phyloP scores from a whole-genome alignment of 2,797 vertebrate species.

The Leuciscus waleckii region DNA sequence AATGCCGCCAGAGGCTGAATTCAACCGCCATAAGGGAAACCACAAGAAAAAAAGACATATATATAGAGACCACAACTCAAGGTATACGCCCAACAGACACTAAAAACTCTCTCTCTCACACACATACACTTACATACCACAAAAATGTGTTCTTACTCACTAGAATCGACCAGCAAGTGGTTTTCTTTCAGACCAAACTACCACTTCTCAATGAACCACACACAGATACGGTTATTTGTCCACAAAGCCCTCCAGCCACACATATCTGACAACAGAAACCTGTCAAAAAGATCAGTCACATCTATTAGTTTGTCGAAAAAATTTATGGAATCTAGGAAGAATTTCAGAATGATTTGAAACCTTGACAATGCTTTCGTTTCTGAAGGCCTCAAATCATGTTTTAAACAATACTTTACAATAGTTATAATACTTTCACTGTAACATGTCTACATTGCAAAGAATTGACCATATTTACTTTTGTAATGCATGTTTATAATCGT shows the following conservation, averaged over 20 bases:
- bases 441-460: neutral
- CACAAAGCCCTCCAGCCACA: neutral
- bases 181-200: slow-evolving; percentile 4
- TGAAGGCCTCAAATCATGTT: neutral
- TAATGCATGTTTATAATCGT: neutral
- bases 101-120: slow-evolving; percentile 9
- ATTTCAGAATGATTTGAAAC: neutral
- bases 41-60: slow-evolving; percentile 33
- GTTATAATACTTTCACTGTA: neutral
- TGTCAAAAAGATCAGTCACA: neutral
- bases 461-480: neutral
- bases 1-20: slow-evolving; percentile 45
- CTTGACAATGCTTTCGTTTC: neutral
- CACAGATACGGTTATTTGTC: neutral
- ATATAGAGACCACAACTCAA: slow-evolving; percentile 42
- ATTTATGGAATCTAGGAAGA: neutral
- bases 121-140: neutral
- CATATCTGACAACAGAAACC: neutral
- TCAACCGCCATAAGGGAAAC: slow-evolving; percentile 27
- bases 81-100: slow-evolving; percentile 23
- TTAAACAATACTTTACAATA: neutral
- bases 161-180: neutral
- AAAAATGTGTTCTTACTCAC: neutral
- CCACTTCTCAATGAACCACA: neutral
- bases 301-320: neutral